Percentiles rank a stretch among this genome's conserved stretches.
Conservation (phyloP, 2,888 invertebrate genomes). For the Agonopterix alstromeriana region DNA sequence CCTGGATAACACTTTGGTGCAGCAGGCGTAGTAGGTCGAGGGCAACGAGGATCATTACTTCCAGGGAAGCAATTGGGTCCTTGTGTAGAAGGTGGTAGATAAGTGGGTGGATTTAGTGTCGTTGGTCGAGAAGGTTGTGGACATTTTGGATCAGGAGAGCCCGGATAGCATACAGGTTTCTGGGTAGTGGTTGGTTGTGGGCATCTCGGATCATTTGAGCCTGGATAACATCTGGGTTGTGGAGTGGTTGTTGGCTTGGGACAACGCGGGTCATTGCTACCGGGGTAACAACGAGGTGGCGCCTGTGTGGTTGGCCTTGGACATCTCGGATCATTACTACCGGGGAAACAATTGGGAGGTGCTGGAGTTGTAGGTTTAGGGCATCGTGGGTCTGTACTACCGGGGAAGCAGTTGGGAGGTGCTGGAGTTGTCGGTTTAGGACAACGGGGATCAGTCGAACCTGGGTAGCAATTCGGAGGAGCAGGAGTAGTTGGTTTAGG, state of each 20-base stretch:
- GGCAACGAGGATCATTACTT: constrained; percentile 27
- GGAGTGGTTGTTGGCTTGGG: constrained; percentile 21
- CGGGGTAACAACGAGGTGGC: constrained; percentile 17
- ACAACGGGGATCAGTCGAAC: constrained; percentile 15
- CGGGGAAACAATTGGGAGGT: constrained; percentile 26
- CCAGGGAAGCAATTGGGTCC: constrained; percentile 15
- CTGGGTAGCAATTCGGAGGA: constrained; percentile 20
- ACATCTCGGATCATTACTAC: constrained; percentile 28
- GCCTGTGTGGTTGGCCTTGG: constrained; percentile 12
- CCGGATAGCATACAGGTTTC: constrained; percentile 31
- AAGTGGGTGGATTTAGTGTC: constrained; percentile 12
- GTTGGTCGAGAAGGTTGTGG: constrained; percentile 23
- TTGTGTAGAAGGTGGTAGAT: constrained; percentile 16
- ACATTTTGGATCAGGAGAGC: constrained; percentile 31
- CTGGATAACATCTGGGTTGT: constrained; percentile 15
- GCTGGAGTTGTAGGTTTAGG: constrained; percentile 17
- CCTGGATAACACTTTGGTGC: constrained; percentile 21
- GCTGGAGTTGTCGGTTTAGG: constrained; percentile 24
- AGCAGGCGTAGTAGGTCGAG: constrained; percentile 15
- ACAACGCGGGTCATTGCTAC: constrained; percentile 30
- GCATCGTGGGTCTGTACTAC: constrained; percentile 15
- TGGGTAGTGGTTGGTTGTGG: constrained; percentile 21
- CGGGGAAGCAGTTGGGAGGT: constrained; percentile 23
- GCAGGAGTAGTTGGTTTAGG: constrained; percentile 19
- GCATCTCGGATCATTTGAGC: constrained; percentile 15